A percentile compares a stretch with the other conserved stretches of the same genome.
Evolutionary conservation across 2,888 invertebrate genomes (phyloP).

Genomic region (Lasius platythorax): DNA sequence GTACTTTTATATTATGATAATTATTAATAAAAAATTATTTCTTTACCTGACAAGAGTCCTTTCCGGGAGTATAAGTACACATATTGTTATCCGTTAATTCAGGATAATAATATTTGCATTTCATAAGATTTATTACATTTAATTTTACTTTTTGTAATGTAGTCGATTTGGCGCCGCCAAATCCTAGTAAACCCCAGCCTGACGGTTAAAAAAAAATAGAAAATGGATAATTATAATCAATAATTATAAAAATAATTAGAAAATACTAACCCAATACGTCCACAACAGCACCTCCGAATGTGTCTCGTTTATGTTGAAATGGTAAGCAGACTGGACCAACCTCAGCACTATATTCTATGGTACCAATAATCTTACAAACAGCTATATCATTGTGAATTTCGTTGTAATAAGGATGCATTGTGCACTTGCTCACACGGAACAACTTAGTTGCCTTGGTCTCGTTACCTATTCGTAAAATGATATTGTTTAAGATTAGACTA

Average conservation of each 20-base stretch:
- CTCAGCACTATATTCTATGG: conserved; percentile 86
- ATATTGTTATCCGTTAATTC: conserved; percentile 78
- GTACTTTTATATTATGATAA: not conserved
- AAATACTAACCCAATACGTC: conserved; percentile 68
- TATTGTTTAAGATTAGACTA: not conserved
- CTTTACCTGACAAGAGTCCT: conserved; percentile 88
- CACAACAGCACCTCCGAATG: conserved; percentile 77
- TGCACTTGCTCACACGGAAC: conserved; percentile 82
- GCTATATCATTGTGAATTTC: conserved; percentile 87
- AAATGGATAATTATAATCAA: not conserved
- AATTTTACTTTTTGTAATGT: conserved; percentile 87
- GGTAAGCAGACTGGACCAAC: conserved; percentile 91
- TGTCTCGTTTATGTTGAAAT: conserved; percentile 83
- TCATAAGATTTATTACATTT: conserved; percentile 85
- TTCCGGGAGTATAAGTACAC: conserved; percentile 87
- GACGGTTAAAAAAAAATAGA: conserved; percentile 5
- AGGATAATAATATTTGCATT: conserved; percentile 83
- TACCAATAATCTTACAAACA: conserved; percentile 83
- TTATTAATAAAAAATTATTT: not conserved
- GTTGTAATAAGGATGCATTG: conserved; percentile 85
- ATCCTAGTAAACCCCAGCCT: conserved; percentile 89
- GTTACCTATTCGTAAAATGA: conserved; percentile 81
- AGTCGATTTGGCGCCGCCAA: conserved; percentile 86
- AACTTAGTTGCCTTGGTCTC: conserved; percentile 86
- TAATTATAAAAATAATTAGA: not conserved